These are phyloP conservation scores for Riparia riparia DNA, from an alignment of 2,113 vertebrate species.

Conservation along the genomic window DNA sequence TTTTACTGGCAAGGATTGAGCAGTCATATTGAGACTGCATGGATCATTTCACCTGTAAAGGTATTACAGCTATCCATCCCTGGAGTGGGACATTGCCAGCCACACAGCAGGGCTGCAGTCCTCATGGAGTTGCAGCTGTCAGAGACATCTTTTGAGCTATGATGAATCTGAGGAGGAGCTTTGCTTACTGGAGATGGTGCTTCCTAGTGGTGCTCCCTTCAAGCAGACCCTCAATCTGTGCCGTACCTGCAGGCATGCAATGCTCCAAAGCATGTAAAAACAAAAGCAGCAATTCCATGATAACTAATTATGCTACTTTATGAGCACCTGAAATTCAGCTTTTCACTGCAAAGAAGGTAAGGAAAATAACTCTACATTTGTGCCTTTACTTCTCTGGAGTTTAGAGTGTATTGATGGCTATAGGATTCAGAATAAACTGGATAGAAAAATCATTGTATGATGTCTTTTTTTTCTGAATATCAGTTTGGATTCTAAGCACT, in stretches of 20 bases:
- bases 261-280: not conserved
- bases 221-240: not conserved
- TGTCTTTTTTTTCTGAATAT: slow-evolving; percentile 72
- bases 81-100: not conserved
- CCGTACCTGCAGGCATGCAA: not conserved
- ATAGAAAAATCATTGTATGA: slow-evolving; percentile 71
- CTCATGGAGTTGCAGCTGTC: not conserved
- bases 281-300: not conserved
- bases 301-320: not conserved
- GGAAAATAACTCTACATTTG: slow-evolving; percentile 31
- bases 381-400: slow-evolving; percentile 27
- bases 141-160: not conserved
- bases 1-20: not conserved
- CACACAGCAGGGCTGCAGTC: not conserved
- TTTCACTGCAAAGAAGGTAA: slow-evolving; percentile 43
- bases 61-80: not conserved
- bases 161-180: not conserved
- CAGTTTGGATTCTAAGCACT: slow-evolving; percentile 64
- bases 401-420: slow-evolving; percentile 56
- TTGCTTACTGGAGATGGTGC: not conserved
- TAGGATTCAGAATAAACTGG: slow-evolving; percentile 62
- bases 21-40: not conserved
- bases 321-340: not conserved
- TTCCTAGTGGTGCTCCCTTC: not conserved
- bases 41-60: not conserved